Percentiles rank a stretch among this genome's conserved stretches.
phyloP scores from a whole-genome alignment of 1,140 invertebrate species.

The Cataglyphis hispanica region DNA sequence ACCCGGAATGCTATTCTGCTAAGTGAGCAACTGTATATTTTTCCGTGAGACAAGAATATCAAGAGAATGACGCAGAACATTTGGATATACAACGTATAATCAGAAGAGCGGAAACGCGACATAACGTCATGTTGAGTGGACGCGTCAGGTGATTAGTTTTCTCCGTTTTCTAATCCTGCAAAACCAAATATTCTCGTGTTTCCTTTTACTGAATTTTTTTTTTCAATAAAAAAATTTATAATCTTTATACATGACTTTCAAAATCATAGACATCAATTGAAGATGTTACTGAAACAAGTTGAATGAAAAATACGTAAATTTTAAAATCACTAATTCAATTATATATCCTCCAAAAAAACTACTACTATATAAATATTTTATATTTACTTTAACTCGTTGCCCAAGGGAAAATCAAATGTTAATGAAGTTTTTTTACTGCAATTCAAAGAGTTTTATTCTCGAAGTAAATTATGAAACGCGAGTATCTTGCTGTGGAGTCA shows the following conservation, averaged over 20 bases:
- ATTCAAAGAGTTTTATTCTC: slow-evolving; percentile 23
- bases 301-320: slow-evolving; percentile 28
- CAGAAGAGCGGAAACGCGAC: slow-evolving; percentile 33
- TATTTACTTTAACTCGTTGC: slow-evolving; percentile 18
- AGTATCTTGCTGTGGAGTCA: neutral
- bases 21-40: slow-evolving; percentile 64
- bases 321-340: neutral
- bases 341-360: neutral
- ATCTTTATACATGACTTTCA: neutral
- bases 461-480: slow-evolving; percentile 33
- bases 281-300: neutral
- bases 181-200: slow-evolving; percentile 1
- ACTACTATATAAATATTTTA: neutral
- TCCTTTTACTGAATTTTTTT: neutral
- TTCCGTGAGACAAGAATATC: slow-evolving; percentile 50
- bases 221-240: slow-evolving; percentile 27
- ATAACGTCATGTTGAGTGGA: neutral
- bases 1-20: slow-evolving; percentile 28
- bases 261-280: neutral
- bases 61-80: slow-evolving; percentile 43
- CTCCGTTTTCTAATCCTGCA: slow-evolving; percentile 30
- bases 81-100: slow-evolving; percentile 52
- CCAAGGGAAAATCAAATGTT: slow-evolving; percentile 17
- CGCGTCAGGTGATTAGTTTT: neutral
- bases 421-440: slow-evolving; percentile 39